Percentiles rank a stretch among this genome's conserved stretches.
These are phyloP conservation scores for Bombus polaris DNA, from an alignment of 1,140 invertebrate genomes.

Conservation along the genomic window DNA sequence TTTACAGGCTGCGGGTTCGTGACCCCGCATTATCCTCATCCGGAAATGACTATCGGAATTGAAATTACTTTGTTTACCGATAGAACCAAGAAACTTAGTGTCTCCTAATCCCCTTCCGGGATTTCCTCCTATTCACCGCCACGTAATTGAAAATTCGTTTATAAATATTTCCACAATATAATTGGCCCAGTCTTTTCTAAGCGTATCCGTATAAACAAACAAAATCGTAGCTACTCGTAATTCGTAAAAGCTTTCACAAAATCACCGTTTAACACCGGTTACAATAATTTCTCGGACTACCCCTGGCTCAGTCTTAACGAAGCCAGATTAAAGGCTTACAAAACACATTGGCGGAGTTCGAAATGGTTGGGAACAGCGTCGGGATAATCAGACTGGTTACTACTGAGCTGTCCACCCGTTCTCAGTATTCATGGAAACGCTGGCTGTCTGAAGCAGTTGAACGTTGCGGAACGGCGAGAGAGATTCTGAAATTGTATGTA, in stretches of 20 bases:
- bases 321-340: slow-evolving; percentile 20
- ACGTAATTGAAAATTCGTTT: no score
- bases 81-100: not conserved
- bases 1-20: slow-evolving; percentile 16
- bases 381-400: not conserved
- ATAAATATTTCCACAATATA: no score
- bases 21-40: not conserved
- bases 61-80: slow-evolving; percentile 36
- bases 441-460: not conserved
- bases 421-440: not conserved
- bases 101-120: not conserved
- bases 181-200: no score
- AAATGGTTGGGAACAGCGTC: no score
- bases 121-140: not conserved
- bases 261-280: not conserved
- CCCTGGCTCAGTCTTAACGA: not conserved
- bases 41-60: not conserved
- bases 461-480: not conserved
- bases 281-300: not conserved
- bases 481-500: not conserved
- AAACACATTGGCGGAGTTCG: not conserved
- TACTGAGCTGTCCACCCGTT: not conserved
- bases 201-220: not conserved
- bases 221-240: not conserved
- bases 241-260: not conserved